Evolutionary conservation across 2,113 vertebrate species (phyloP), one percentile per base, ranked within the genome.

Genomic region (Esox niger): DNA sequence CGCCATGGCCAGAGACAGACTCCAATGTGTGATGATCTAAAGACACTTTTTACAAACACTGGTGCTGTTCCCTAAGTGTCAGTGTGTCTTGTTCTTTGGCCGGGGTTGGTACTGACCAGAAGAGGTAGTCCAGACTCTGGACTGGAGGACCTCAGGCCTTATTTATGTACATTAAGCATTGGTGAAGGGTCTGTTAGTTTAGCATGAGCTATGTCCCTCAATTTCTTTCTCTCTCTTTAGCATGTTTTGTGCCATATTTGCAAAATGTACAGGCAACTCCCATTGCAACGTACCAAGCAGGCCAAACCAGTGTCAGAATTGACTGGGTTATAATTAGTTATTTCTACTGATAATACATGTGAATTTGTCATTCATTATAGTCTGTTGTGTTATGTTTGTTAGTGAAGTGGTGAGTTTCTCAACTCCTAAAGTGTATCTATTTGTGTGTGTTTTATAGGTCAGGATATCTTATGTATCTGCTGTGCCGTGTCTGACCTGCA

Each of bases 401-500:
- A 33, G 69, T 72, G 70, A 69, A 66, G 26, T 7, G 64, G 23
- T 43, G 25, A 10, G 20, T 20, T 11, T n/a, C n/a, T n/a, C n/a
- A n/a, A n/a, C n/a, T n/a, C n/a, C n/a, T n/a, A n/a, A n/a, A 31
- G 59, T 31, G 71, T 32, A 25, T 62, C 17, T 27, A 11, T 56
- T 8, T 15, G 26, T 58, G 4, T 17, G 13, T 58, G 26, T 55
- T 66, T 55, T 69, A 58, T 67, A 64, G 80, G 78, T 85, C 80
- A 84, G 83, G 83, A 73, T 71, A 73, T 76, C 58, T 76, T 33
- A 71, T 76, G 71, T 70, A 78, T 66, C 1, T 78, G 35, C 70
- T 78, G 70, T 82, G 76, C 75, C 82, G 83, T 80, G 78, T 76
- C 82, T 79, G 85, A 86, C 83, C 80, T 74, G 49, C 80, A 86